Percentiles rank a stretch among this genome's conserved stretches.
These are phyloP conservation scores for Gymnothorax reevesii DNA, from an alignment of 2,797 vertebrate species.

Conservation along the genomic window DNA sequence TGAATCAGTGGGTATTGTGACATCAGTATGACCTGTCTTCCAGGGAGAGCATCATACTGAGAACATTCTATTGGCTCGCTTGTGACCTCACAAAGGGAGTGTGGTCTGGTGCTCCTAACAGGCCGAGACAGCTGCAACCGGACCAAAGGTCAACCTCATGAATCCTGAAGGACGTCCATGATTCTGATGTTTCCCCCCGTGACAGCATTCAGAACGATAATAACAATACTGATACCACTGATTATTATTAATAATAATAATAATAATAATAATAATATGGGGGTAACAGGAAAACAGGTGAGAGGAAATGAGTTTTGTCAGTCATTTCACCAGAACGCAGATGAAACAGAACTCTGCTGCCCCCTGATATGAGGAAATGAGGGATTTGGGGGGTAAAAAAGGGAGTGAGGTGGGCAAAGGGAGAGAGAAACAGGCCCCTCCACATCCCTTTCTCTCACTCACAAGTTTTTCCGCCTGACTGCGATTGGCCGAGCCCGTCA, in stretches of 20 bases:
- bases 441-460: not conserved
- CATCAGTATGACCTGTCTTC: too few species aligned
- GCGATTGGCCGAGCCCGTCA: slow-evolving; percentile 54
- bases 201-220: slow-evolving; percentile 53
- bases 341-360: slow-evolving; percentile 2
- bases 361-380: not conserved
- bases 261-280: too few species aligned
- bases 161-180: slow-evolving; percentile 64
- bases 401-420: not conserved
- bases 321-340: slow-evolving; percentile 1
- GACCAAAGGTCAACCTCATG: slow-evolving; percentile 59
- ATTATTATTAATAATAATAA: too few species aligned
- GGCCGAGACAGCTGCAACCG: slow-evolving; percentile 43
- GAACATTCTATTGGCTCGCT: not conserved
- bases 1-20: too few species aligned
- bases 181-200: slow-evolving; percentile 63
- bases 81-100: too few species aligned
- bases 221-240: slow-evolving; percentile 42
- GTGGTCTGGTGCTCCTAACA: slow-evolving; percentile 52
- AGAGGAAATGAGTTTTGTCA: not conserved
- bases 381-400: not conserved
- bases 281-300: not conserved
- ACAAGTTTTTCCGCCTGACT: not conserved
- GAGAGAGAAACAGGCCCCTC: not conserved
- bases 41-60: not conserved